Percentiles rank a stretch among this genome's conserved stretches.
Evolutionary conservation across 2,888 invertebrate species (phyloP).

Genomic region (Punctoribates punctum): DNA sequence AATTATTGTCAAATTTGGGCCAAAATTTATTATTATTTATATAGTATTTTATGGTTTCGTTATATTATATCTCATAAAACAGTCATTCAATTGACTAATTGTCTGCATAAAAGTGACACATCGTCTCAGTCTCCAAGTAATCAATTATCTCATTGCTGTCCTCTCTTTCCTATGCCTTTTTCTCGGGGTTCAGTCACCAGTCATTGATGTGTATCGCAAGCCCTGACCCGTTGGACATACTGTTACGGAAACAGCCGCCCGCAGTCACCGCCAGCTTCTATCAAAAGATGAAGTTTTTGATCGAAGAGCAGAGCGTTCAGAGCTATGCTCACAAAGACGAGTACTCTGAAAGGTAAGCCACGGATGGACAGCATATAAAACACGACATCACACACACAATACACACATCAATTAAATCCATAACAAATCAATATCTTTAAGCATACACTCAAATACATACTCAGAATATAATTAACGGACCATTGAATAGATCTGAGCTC

Average conservation of each 20-base stretch:
- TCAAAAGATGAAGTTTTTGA: slow-evolving; percentile 95
- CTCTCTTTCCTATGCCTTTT: background rate
- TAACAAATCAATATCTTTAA: no score
- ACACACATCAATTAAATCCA: background rate
- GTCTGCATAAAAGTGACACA: background rate
- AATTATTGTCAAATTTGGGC: background rate
- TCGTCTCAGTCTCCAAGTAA: background rate
- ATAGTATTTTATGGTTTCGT: background rate
- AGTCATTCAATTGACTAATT: background rate
- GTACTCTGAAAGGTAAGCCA: slow-evolving; percentile 88
- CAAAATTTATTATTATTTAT: slow-evolving; percentile 1
- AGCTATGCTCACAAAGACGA: slow-evolving; percentile 92
- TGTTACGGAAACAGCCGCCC: slow-evolving; percentile 90
- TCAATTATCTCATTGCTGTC: slow-evolving; percentile 8
- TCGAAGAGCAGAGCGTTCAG: slow-evolving; percentile 96
- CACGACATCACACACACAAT: background rate
- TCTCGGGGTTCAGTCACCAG: slow-evolving; percentile 28
- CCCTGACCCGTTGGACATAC: slow-evolving; percentile 91
- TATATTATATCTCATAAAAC: slow-evolving; percentile 6
- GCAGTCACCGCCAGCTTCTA: slow-evolving; percentile 97
- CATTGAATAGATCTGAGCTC: background rate
- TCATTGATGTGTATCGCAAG: slow-evolving; percentile 83
- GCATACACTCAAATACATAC: no score
- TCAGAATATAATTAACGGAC: background rate
- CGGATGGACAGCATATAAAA: background rate